Evolutionary conservation across 2,113 vertebrate species (phyloP), one percentile per base, ranked within the genome.

Genomic region (Hippolais icterina): DNA sequence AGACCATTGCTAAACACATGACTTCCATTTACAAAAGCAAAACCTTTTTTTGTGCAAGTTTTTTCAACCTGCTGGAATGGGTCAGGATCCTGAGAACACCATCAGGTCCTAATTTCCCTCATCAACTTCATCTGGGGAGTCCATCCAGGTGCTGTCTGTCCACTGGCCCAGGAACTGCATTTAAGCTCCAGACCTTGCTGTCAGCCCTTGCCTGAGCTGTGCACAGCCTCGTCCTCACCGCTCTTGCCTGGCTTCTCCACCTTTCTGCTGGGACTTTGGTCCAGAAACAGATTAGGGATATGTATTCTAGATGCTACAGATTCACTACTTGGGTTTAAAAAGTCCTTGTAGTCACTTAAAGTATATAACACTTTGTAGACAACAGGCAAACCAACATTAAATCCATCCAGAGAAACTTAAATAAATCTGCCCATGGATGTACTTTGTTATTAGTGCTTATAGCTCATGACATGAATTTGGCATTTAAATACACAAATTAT

Each of bases 101-200:
- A 61, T 35, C 11, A 76, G 24, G n/a, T 47, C 28, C 41, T 57
- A 22, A 60, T 19, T 91, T 63, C 27, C 31, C n/a, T 87, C 50
- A 47, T 39, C 63, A 83, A 6, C 18, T 14, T 25, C 33, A 53
- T 42, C 20, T 28, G 46, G 25, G 16, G 19, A 29, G 11, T 53
- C 41, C 33, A n/a, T 46, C 18, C 31, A 44, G 2, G 0, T 6
- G 3, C 21, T 18, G 7, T 20, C 3, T 4, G 35, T n/a, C 31
- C 35, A 16, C 66, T 59, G 57, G 37, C 52, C 54, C 56, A 61
- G 69, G 35, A 79, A 8, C 7, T 52, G 12, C 18, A 44, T 33
- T 66, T 46, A 18, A 70, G 20, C n/a, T 54, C 64, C 29, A 71
- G 61, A 25, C 12, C 11, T 76, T 39, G 46, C 28, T 50, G 29